A percentile compares a stretch with the other conserved stretches of the same genome.
Evolutionary conservation across 2,888 invertebrate genomes (phyloP).

Genomic region (Smittia sp.): DNA sequence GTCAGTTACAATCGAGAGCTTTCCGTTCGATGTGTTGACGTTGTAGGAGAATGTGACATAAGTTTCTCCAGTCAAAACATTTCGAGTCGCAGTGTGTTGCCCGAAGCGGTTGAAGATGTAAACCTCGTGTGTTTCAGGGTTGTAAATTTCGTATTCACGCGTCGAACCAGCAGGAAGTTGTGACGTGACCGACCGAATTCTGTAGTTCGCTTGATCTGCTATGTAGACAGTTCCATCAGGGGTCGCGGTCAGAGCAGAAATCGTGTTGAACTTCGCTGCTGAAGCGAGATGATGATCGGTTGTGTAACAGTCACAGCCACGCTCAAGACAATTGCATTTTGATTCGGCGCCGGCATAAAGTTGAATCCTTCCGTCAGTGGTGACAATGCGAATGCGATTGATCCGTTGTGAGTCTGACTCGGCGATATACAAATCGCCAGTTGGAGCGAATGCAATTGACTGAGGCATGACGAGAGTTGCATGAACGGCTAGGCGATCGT

Average conservation of each 20-base stretch:
- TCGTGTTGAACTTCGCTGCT: conserved; percentile 90
- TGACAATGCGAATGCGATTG: conserved; percentile 85
- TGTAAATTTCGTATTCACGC: conserved; percentile 89
- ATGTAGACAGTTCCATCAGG: conserved; percentile 93
- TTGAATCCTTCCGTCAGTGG: conserved; percentile 88
- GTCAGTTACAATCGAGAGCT: conserved; percentile 89
- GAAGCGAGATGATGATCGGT: conserved; percentile 88
- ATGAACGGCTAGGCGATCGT: conserved; percentile 81
- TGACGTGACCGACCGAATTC: conserved; percentile 83
- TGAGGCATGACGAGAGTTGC: conserved; percentile 91
- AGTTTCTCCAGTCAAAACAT: conserved; percentile 91
- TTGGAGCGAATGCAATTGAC: conserved; percentile 88
- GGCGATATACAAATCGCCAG: conserved; percentile 89
- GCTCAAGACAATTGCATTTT: conserved; percentile 87
- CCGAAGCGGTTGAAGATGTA: conserved; percentile 93
- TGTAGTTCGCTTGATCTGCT: conserved; percentile 89
- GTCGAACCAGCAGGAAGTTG: conserved; percentile 81
- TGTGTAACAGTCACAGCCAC: conserved; percentile 89
- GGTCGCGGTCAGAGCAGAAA: conserved; percentile 87
- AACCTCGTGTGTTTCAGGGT: conserved; percentile 92
- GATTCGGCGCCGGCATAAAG: conserved; percentile 94
- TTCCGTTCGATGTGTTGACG: conserved; percentile 94
- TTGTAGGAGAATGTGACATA: conserved; percentile 94
- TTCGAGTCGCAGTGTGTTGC: conserved; percentile 89
- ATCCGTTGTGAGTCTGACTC: conserved; percentile 95